Evolutionary conservation across 2,888 invertebrate species (phyloP).

Genomic region (Syrista parreyssii): DNA sequence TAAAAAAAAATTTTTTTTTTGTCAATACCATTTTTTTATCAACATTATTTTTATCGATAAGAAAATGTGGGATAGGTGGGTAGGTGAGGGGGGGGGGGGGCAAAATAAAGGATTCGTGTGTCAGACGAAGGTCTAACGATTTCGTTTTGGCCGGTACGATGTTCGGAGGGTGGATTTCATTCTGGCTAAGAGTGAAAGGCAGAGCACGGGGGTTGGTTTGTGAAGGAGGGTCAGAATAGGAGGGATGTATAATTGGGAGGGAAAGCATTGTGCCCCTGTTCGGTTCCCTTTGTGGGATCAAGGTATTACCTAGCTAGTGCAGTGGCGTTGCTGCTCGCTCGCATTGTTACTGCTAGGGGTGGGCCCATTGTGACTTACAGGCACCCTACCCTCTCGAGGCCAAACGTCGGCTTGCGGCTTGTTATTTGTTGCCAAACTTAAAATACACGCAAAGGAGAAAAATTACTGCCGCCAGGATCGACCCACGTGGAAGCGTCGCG

Average conservation of each 20-base stretch:
- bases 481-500: too few relatives aligned
- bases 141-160: too few relatives aligned
- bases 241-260: slow-evolving; percentile 48
- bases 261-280: slow-evolving; percentile 43
- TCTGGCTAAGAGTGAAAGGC: too few relatives aligned
- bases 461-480: background rate
- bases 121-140: too few relatives aligned
- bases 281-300: slow-evolving; percentile 56
- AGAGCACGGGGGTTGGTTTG: too few relatives aligned
- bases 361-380: slow-evolving; percentile 35
- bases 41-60: too few relatives aligned
- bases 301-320: slow-evolving; percentile 45
- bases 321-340: slow-evolving; percentile 19
- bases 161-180: too few relatives aligned
- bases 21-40: too few relatives aligned
- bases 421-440: slow-evolving; percentile 45
- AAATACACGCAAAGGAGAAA: background rate
- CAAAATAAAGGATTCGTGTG: too few relatives aligned
- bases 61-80: too few relatives aligned
- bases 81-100: too few relatives aligned
- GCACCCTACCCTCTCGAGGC: slow-evolving; percentile 19
- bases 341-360: slow-evolving; percentile 40
- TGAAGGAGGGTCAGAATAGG: slow-evolving; percentile 1
- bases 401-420: slow-evolving; percentile 22
- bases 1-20: too few relatives aligned